Conservation (phyloP, 2,113 vertebrate genomes). For the Otocyon megalotis region DNA sequence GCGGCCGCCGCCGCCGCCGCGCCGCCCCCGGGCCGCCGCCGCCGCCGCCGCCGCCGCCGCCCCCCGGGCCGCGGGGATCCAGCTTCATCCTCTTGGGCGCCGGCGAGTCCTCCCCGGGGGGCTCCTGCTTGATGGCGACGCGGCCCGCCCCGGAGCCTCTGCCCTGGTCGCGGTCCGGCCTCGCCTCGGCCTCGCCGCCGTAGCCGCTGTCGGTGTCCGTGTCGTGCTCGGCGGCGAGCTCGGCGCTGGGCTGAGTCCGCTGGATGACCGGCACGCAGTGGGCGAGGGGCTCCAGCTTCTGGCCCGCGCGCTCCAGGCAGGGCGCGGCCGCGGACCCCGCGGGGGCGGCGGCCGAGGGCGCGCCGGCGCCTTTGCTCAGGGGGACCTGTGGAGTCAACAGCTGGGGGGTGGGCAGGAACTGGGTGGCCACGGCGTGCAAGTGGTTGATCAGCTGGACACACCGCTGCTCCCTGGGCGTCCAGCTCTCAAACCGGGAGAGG, state of each 20-base stretch:
- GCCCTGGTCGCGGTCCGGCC: conserved; percentile 77
- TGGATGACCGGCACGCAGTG: conserved; percentile 98
- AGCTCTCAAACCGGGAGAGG: conserved; percentile 94
- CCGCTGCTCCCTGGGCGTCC: conserved; percentile 94
- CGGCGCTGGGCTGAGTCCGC: conserved; percentile 92
- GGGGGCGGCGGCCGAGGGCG: conserved; percentile 66
- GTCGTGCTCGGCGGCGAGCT: conserved; percentile 93
- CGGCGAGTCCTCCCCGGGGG: conserved; percentile 90
- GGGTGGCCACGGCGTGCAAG: conserved; percentile 93
- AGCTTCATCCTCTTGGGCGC: conserved; percentile 90
- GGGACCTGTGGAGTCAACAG: conserved; percentile 88
- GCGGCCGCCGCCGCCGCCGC: conserved; percentile 59
- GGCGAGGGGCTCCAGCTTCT: conserved; percentile 89
- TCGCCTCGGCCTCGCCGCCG: conserved; percentile 94
- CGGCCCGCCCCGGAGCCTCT: conserved; percentile 65
- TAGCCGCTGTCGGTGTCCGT: conserved; percentile 98
- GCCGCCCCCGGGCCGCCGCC: conserved; percentile 43
- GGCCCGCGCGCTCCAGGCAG: conserved; percentile 83
- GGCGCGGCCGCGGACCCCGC: conserved; percentile 56
- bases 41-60: conserved; percentile 55
- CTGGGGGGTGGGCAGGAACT: conserved; percentile 89
- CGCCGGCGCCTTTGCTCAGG: conserved; percentile 73
- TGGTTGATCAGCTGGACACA: conserved; percentile 95
- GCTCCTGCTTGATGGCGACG: conserved; percentile 92
- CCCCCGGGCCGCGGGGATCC: conserved; percentile 78